A percentile compares a stretch with the other conserved stretches of the same genome.
These are phyloP conservation scores for Magallana angulata DNA, from an alignment of 1,140 invertebrate species.

Conservation along the genomic window DNA sequence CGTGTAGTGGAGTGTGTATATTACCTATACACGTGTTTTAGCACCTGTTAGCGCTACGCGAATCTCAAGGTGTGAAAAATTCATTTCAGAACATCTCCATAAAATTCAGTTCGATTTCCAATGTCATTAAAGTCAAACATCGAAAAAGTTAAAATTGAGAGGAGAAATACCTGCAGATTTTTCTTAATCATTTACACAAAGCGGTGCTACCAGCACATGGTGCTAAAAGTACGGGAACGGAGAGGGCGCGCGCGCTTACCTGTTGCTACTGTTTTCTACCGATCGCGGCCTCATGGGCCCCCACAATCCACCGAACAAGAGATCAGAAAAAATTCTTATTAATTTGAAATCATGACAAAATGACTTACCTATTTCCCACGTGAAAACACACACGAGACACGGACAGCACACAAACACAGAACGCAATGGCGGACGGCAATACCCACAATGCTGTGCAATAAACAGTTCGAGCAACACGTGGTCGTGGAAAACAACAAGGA, in stretches of 20 bases:
- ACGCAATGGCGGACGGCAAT: conserved; percentile 71
- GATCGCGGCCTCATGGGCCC: not conserved
- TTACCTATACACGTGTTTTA: conserved; percentile 10
- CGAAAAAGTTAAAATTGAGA: not conserved
- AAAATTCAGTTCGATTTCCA: not conserved
- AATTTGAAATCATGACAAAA: conserved; percentile 17
- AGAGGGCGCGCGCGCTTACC: not conserved
- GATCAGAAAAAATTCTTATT: conserved; percentile 2
- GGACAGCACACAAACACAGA: conserved; percentile 71
- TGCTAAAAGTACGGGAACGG: not conserved
- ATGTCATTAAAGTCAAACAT: not conserved
- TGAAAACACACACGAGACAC: conserved; percentile 71
- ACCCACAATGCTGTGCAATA: conserved; percentile 61
- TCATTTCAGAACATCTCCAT: not conserved
- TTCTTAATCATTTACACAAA: not conserved
- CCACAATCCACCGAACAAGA: not conserved
- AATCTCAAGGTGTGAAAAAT: not conserved
- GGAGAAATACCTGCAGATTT: not conserved
- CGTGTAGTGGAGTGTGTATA: not conserved
- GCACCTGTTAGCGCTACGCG: not conserved
- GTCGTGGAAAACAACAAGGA: conserved; percentile 30
- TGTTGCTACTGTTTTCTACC: not conserved
- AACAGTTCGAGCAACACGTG: conserved; percentile 30
- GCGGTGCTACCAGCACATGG: conserved; percentile 15
- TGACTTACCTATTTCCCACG: conserved; percentile 66